Base-by-base conservation (phyloP, 2,113 vertebrate genomes). In the Cygnus buccinator region DNA sequence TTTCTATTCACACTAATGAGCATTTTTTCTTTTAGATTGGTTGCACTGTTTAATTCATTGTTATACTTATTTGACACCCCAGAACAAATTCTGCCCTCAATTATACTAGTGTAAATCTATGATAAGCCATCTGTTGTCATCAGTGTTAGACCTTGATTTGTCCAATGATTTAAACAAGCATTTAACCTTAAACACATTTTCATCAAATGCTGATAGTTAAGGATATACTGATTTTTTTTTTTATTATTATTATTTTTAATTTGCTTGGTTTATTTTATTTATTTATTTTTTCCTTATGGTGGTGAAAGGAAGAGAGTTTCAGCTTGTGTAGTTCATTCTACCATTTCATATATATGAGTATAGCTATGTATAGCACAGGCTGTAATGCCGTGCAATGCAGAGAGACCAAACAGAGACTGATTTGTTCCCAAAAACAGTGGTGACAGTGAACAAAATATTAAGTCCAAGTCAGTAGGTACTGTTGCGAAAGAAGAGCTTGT, bases 401-500 rank as follows among this genome's bases (percentile, higher is more conserved):
- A 52, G 35, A 29, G 48, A 72, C 8, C 48, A 54, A 80, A 73
- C 20, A 22, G n/a, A 59, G 28, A 29, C 65, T 23, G 65, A 95
- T n/a, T n/a, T 37, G 76, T 26, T 43, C 70, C 84, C 2, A 0
- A 91, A 93, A 89, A 20, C 87, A 91, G 70, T 58, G 82, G 10
- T 79, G 16, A 6, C 3, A 4, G 39, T 61, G 70, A 94, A 93
- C 94, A 89, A 97, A 97, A 95, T 92, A 95, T 95, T 97, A 94
- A 97, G 82, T 81, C 35, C 80, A 85, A 91, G 74, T 93, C 91
- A 89, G 68, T 17, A 93, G 54, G 6, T 33, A 85, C 3, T 95
- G 94, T 91, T 95, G 93, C 92, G 73, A 92, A 92, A 96, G 86
- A 94, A 96, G 66, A 75, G 77, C 89, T 93, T 94, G 89, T 95